A percentile compares a stretch with the other conserved stretches of the same genome.
Evolutionary conservation across 2,113 vertebrate species (phyloP).

Genomic region (Psammodynastes pulverulentus): DNA sequence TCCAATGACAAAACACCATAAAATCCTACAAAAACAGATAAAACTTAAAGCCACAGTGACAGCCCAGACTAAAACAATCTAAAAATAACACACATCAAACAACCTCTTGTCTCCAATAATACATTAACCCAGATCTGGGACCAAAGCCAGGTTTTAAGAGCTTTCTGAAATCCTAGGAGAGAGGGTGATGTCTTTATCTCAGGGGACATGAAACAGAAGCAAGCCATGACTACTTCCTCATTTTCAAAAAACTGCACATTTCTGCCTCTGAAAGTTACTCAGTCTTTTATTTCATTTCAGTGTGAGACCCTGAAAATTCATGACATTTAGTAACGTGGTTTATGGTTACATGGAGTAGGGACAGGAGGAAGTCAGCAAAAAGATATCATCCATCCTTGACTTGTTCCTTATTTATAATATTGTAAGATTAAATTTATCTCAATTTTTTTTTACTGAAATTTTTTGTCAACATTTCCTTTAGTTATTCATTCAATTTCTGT

Average conservation of each 20-base stretch:
- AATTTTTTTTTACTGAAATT: background rate
- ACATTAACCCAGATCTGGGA: background rate
- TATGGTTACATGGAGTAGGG: background rate
- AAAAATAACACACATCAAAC: background rate
- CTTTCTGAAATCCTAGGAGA: background rate
- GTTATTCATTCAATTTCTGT: background rate
- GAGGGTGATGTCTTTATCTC: background rate
- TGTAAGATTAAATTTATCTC: background rate
- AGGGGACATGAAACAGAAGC: background rate
- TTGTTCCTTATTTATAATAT: background rate
- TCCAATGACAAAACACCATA: background rate
- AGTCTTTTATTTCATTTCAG: background rate
- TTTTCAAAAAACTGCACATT: background rate
- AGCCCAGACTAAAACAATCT: background rate
- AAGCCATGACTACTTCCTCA: background rate
- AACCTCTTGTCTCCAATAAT: background rate
- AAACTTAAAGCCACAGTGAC: background rate
- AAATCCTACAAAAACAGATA: background rate
- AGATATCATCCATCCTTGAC: background rate
- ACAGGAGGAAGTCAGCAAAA: background rate
- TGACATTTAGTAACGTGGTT: background rate
- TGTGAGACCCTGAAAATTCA: background rate
- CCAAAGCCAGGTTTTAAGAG: background rate
- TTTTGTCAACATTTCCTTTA: background rate
- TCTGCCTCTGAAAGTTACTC: background rate